Percentiles rank a stretch among this genome's conserved stretches.
Conservation (phyloP, 2,113 vertebrate species). For the Peromyscus californicus region DNA sequence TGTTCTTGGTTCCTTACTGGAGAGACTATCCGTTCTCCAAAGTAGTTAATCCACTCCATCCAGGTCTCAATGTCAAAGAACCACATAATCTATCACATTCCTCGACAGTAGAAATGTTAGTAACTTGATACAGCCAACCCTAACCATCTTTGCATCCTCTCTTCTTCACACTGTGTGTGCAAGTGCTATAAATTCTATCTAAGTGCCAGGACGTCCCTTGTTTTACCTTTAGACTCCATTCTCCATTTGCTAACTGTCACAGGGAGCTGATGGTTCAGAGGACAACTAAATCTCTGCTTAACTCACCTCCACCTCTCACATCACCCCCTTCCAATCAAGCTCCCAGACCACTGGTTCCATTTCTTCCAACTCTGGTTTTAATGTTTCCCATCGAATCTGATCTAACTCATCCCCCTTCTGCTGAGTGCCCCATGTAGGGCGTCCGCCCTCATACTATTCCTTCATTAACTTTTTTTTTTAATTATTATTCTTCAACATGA, state of each 20-base stretch:
- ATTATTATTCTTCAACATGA: neutral
- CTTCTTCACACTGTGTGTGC: too few relatives aligned
- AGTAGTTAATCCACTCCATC: neutral
- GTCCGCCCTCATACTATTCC: neutral
- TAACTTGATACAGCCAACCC: neutral
- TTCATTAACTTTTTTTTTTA: neutral
- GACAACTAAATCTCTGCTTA: neutral
- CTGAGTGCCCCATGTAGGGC: too few relatives aligned
- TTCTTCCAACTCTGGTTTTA: neutral
- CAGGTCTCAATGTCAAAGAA: neutral
- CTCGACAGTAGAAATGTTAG: neutral
- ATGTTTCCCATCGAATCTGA: neutral
- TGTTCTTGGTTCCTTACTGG: neutral
- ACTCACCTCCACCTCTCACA: neutral
- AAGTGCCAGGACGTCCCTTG: neutral
- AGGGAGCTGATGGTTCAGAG: neutral
- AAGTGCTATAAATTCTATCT: neutral
- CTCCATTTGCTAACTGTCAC: too few relatives aligned
- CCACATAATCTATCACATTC: too few relatives aligned
- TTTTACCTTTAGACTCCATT: neutral
- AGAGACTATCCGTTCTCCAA: neutral
- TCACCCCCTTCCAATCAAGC: neutral
- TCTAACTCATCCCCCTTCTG: neutral
- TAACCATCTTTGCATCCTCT: too few relatives aligned
- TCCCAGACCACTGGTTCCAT: neutral